Percentiles rank a stretch among this genome's conserved stretches.
These are phyloP conservation scores for Mormoops blainvillei DNA, from an alignment of 2,113 vertebrate species.

Conservation along the genomic window DNA sequence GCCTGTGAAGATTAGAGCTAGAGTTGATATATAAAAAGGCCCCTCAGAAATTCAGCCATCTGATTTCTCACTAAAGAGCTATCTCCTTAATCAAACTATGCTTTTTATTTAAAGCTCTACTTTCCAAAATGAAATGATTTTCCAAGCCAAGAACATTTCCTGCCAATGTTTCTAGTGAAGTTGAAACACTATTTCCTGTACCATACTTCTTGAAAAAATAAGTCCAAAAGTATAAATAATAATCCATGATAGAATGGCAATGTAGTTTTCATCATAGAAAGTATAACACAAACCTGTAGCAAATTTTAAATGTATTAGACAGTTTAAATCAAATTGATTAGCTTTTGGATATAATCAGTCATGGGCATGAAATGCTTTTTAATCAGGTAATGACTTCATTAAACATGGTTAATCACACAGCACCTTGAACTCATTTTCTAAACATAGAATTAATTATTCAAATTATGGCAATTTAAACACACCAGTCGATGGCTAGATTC, in stretches of 20 bases:
- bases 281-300: constrained; percentile 39
- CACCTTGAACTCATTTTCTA: constrained; percentile 77
- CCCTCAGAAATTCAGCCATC: not conserved
- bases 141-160: constrained; percentile 1
- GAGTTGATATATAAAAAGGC: not conserved
- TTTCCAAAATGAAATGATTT: constrained; percentile 5
- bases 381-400: constrained; percentile 81
- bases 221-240: not conserved
- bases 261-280: not conserved
- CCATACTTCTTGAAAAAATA: not conserved
- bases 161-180: not conserved
- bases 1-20: not conserved
- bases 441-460: constrained; percentile 81
- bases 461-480: constrained; percentile 82
- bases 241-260: not conserved
- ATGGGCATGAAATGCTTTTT: constrained; percentile 71
- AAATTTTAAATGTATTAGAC: constrained; percentile 60
- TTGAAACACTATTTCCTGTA: not conserved
- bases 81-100: not conserved
- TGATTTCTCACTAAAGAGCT: not conserved
- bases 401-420: constrained; percentile 78
- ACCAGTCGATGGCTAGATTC: constrained; percentile 68
- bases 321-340: constrained; percentile 80
- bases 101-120: constrained; percentile 31
- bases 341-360: constrained; percentile 76